Conservation (phyloP, 2,797 vertebrate genomes). For the Dromococcyx pavoninus region DNA sequence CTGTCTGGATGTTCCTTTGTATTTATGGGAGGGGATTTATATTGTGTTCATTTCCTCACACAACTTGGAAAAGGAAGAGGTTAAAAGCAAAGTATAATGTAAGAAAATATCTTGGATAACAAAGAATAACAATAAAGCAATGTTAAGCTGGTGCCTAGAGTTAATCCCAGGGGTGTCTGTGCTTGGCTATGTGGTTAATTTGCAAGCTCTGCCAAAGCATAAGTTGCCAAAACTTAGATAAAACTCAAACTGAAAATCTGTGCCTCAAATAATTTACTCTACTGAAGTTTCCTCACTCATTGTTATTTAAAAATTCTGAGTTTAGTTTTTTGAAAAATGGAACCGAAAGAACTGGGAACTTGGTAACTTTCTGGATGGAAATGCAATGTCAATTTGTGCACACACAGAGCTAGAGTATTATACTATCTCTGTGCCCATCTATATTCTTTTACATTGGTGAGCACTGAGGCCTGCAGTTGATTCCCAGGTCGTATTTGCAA, state of each 20-base stretch:
- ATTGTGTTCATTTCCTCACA: not conserved
- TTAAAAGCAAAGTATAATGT: not conserved
- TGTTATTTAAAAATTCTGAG: constrained; percentile 16
- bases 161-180: not conserved
- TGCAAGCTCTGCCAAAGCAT: not conserved
- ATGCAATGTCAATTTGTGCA: fast-evolving
- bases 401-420: not conserved
- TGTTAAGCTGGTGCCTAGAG: not conserved
- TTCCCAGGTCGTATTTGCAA: not conserved
- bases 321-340: not conserved
- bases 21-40: not conserved
- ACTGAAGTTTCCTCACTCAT: not conserved
- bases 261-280: not conserved
- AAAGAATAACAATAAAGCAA: constrained; percentile 4
- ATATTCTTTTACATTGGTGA: not conserved
- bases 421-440: not conserved
- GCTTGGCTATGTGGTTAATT: not conserved
- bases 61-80: not conserved
- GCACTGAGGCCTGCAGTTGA: not conserved
- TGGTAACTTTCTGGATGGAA: not conserved
- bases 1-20: not conserved
- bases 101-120: not conserved
- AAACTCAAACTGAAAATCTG: not conserved
- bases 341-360: not conserved
- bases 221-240: constrained; percentile 36